Evolutionary conservation across 2,888 invertebrate genomes (phyloP).

Genomic region (Leucozona laternaria): DNA sequence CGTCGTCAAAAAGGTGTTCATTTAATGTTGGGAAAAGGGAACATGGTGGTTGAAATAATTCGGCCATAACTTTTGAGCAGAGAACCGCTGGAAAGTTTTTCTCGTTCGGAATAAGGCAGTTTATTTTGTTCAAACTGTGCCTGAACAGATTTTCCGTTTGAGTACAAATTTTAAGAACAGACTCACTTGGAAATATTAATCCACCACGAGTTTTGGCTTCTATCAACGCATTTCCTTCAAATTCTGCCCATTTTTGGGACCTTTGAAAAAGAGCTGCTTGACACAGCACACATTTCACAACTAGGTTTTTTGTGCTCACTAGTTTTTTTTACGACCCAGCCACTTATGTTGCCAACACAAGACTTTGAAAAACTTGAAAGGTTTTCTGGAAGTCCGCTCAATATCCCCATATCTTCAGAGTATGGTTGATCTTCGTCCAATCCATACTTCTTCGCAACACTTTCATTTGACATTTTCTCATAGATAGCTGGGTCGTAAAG

Average conservation of each 20-base stretch:
- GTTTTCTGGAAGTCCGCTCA: not conserved
- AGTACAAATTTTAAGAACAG: too few species aligned
- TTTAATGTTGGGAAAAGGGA: too few species aligned
- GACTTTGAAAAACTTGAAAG: not conserved
- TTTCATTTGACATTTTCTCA: not conserved
- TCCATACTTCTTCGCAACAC: not conserved
- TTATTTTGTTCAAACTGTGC: too few species aligned
- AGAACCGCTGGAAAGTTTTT: not conserved
- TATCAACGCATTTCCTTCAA: not conserved
- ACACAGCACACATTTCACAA: not conserved
- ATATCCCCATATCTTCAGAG: not conserved
- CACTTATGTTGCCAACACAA: not conserved
- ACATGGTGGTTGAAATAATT: not conserved
- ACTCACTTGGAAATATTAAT: too few species aligned
- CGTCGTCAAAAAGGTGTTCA: too few species aligned
- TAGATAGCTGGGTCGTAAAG: not conserved
- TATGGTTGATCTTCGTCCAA: not conserved
- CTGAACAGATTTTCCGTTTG: too few species aligned
- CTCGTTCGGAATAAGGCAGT: not conserved
- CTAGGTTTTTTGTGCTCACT: not conserved
- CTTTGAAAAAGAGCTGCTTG: not conserved
- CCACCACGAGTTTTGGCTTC: not conserved
- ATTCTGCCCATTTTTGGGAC: not conserved
- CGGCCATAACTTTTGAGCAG: not conserved
- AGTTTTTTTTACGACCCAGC: not conserved